A percentile compares a stretch with the other conserved stretches of the same genome.
phyloP scores from a whole-genome alignment of 2,113 vertebrate genomes.

The Odontophorus gujanensis region DNA sequence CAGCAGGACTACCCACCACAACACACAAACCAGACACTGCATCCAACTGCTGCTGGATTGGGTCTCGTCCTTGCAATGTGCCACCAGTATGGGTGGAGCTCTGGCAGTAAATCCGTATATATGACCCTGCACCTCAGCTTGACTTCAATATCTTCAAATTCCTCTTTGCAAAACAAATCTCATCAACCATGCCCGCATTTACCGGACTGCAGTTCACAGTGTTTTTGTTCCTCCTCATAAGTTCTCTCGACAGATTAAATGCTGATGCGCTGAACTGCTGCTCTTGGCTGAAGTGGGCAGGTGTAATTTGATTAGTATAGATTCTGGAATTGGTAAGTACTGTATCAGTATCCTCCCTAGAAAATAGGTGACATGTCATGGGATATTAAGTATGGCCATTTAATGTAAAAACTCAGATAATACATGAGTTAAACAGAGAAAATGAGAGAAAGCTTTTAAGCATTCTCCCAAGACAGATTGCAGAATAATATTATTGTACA shows the following conservation, averaged over 20 bases:
- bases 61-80: background rate
- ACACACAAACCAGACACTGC: background rate
- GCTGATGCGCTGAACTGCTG: slow-evolving; percentile 72
- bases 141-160: slow-evolving; percentile 79
- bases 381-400: slow-evolving; percentile 86
- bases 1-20: background rate
- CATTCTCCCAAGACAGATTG: slow-evolving; percentile 81
- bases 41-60: background rate
- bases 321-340: slow-evolving; percentile 81
- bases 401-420: slow-evolving; percentile 88
- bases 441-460: slow-evolving; percentile 88
- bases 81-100: background rate
- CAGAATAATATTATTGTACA: slow-evolving; percentile 81
- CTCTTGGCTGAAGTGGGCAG: slow-evolving; percentile 71
- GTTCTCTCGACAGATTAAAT: slow-evolving; percentile 85
- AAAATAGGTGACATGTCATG: slow-evolving; percentile 82
- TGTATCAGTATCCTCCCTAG: slow-evolving; percentile 79
- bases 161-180: slow-evolving; percentile 81
- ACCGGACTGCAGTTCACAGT: slow-evolving; percentile 74
- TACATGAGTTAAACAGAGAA: slow-evolving; percentile 86
- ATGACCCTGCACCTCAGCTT: slow-evolving; percentile 70
- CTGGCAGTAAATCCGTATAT: slow-evolving; percentile 37
- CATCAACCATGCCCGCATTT: slow-evolving; percentile 73
- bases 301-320: slow-evolving; percentile 81
- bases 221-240: slow-evolving; percentile 82